phyloP scores from a whole-genome alignment of 2,113 vertebrate genomes.

The Lepus timidus region DNA sequence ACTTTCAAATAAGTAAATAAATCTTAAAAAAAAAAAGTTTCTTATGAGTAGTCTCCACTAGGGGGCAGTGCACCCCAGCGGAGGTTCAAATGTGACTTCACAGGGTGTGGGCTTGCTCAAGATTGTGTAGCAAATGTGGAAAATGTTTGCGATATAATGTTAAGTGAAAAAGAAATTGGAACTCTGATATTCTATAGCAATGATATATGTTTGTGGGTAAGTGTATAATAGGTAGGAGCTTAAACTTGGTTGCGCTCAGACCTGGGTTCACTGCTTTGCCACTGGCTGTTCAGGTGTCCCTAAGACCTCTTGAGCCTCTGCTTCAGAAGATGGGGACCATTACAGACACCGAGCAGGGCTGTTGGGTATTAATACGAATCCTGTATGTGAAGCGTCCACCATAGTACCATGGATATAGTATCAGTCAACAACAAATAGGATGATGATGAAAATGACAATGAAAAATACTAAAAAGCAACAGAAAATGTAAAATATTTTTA shows the following conservation, averaged over 20 bases:
- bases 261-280: background rate
- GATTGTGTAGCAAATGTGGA: background rate
- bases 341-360: background rate
- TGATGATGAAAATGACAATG: background rate
- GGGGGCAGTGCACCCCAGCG: slow-evolving; percentile 54
- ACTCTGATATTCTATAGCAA: background rate
- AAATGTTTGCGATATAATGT: background rate
- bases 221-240: background rate
- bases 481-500: slow-evolving; percentile 3
- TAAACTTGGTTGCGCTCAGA: background rate
- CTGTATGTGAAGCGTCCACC: background rate
- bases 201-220: background rate
- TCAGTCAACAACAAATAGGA: background rate
- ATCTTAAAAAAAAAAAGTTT: too few relatives aligned
- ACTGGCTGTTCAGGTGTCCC: background rate
- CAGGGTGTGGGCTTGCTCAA: too few relatives aligned
- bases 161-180: background rate
- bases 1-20: too few relatives aligned
- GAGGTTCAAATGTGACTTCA: background rate
- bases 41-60: slow-evolving; percentile 56
- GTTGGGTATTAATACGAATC: background rate
- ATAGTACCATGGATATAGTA: background rate
- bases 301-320: background rate
- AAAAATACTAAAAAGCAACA: background rate
- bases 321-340: background rate